Evolutionary conservation across 2,797 vertebrate species (phyloP).

Genomic region (Petrocephalus sullivani): DNA sequence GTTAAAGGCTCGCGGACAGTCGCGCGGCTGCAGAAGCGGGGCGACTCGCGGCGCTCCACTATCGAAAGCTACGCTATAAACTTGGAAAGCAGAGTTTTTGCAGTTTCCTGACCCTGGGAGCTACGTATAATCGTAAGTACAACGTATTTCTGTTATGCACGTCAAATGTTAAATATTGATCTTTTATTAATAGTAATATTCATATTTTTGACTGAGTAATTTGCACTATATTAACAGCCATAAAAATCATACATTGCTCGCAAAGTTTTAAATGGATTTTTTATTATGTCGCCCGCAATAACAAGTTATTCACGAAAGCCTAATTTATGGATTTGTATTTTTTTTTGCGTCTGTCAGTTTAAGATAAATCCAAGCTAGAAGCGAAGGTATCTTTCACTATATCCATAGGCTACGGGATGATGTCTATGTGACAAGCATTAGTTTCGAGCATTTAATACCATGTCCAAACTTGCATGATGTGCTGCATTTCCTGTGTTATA

Average conservation of each 20-base stretch:
- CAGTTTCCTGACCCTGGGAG: neutral
- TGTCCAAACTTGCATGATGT: neutral
- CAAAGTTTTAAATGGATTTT: neutral
- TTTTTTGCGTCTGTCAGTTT: neutral
- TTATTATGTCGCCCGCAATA: neutral
- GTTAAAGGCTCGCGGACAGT: neutral
- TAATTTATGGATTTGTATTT: neutral
- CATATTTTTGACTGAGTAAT: neutral
- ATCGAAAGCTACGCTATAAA: neutral
- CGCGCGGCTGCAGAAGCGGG: neutral
- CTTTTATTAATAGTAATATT: neutral
- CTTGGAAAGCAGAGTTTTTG: neutral
- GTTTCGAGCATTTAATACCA: neutral
- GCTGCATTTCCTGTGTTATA: neutral
- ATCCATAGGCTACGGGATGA: neutral
- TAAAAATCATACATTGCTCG: neutral
- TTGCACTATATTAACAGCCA: neutral
- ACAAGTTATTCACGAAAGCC: neutral
- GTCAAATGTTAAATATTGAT: neutral
- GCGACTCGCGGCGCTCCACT: neutral
- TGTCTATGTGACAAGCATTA: neutral
- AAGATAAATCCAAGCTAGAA: neutral
- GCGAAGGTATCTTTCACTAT: neutral
- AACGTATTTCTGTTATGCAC: neutral
- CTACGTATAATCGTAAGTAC: conserved; percentile 1